Percentiles rank a stretch among this genome's conserved stretches.
These are phyloP conservation scores for Agrotis clavis DNA, from an alignment of 2,888 invertebrate species.

Conservation along the genomic window DNA sequence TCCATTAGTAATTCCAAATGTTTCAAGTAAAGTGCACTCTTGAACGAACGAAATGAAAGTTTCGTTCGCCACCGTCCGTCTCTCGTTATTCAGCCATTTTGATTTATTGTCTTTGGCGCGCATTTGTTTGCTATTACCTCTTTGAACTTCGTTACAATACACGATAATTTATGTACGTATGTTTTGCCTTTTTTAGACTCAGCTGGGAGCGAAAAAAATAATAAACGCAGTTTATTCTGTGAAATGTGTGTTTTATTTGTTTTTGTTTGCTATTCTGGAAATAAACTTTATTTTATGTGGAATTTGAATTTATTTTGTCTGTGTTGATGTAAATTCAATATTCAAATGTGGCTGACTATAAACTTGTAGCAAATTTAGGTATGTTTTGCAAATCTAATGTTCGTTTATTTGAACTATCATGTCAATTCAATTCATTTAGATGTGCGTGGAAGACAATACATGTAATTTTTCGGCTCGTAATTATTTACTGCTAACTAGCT, in stretches of 20 bases:
- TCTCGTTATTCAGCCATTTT: constrained; percentile 81
- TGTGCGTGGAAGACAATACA: not conserved
- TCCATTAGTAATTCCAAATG: constrained; percentile 70
- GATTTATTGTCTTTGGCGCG: constrained; percentile 84
- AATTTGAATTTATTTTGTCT: constrained; percentile 11
- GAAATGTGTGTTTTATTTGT: constrained; percentile 13
- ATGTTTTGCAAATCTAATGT: not conserved
- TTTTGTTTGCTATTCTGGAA: constrained; percentile 13
- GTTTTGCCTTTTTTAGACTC: constrained; percentile 46
- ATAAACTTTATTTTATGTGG: constrained; percentile 6
- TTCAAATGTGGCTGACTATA: not conserved
- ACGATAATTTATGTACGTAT: constrained; percentile 54
- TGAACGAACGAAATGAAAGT: constrained; percentile 86
- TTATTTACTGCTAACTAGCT: not conserved
- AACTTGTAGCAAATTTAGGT: not conserved
- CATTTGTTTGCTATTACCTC: constrained; percentile 78
- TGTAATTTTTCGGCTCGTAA: not conserved
- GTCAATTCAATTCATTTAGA: not conserved
- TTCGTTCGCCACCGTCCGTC: constrained; percentile 84
- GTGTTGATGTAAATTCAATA: not conserved
- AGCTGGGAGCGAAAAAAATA: constrained; percentile 42
- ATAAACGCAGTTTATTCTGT: constrained; percentile 19
- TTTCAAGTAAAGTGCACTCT: constrained; percentile 83
- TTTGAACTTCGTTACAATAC: constrained; percentile 75
- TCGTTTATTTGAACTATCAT: not conserved